A percentile compares a stretch with the other conserved stretches of the same genome.
Evolutionary conservation across 2,797 vertebrate genomes (phyloP).

Genomic region (Xyrichtys novacula): DNA sequence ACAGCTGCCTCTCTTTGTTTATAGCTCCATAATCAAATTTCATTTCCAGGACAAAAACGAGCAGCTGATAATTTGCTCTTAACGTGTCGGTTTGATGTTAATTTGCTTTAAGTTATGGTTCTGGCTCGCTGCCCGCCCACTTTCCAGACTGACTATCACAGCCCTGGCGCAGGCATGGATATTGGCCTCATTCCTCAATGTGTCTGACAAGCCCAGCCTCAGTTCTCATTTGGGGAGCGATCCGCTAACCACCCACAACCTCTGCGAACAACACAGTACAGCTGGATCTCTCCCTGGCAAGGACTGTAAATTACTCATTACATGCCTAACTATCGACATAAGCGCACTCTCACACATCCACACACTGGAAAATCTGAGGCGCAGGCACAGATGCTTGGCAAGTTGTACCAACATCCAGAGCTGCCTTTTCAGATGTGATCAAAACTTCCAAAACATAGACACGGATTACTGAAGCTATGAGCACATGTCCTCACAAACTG

Average conservation of each 20-base stretch:
- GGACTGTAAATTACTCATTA: conserved; percentile 58
- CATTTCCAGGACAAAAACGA: conserved; percentile 61
- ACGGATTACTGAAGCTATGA: background rate
- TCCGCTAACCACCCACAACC: conserved; percentile 57
- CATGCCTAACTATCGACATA: conserved; percentile 46
- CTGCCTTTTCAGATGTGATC: conserved; percentile 40
- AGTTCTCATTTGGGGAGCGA: conserved; percentile 67
- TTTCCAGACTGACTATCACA: conserved; percentile 60
- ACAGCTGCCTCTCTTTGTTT: conserved; percentile 60
- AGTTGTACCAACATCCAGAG: conserved; percentile 35
- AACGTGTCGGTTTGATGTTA: conserved; percentile 77
- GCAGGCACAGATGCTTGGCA: conserved; percentile 38
- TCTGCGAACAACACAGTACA: conserved; percentile 40
- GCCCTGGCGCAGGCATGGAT: conserved; percentile 58
- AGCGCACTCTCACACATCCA: conserved; percentile 15
- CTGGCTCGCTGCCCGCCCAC: conserved; percentile 72
- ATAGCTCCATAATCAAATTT: conserved; percentile 67
- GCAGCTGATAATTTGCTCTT: conserved; percentile 79
- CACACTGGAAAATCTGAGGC: conserved; percentile 29
- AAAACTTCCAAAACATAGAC: conserved; percentile 17
- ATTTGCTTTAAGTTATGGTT: conserved; percentile 77
- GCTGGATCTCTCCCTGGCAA: conserved; percentile 57
- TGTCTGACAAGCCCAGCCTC: conserved; percentile 70
- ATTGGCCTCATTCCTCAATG: conserved; percentile 72
- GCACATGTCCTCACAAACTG: background rate